These are phyloP conservation scores for Paralichthys olivaceus DNA, from an alignment of 2,113 vertebrate species.

Conservation along the genomic window DNA sequence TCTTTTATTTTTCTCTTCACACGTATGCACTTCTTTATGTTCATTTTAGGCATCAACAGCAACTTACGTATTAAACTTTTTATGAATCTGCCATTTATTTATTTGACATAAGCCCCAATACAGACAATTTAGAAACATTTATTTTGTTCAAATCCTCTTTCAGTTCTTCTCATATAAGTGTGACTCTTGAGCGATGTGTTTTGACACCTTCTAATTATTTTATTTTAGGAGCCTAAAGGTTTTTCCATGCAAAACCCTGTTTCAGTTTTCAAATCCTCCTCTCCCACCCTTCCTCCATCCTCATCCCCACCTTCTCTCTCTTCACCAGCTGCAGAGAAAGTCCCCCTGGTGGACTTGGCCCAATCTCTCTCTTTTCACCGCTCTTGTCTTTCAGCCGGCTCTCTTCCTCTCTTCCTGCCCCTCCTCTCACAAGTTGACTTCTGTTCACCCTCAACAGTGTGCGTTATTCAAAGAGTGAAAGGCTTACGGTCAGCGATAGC, in stretches of 20 bases:
- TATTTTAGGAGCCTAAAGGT: slow-evolving; percentile 43
- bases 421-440: slow-evolving; percentile 77
- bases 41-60: slow-evolving; percentile 1
- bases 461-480: slow-evolving; percentile 71
- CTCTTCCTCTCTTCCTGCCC: slow-evolving; percentile 81
- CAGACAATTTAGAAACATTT: neutral
- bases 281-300: slow-evolving; percentile 48
- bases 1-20: slow-evolving; percentile 7
- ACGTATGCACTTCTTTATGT: slow-evolving; percentile 17
- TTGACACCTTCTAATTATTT: slow-evolving; percentile 46
- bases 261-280: slow-evolving; percentile 56
- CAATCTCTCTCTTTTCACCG: slow-evolving; percentile 66
- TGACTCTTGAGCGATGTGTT: slow-evolving; percentile 17
- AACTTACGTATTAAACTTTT: slow-evolving; percentile 1
- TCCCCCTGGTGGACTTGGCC: slow-evolving; percentile 74
- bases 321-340: slow-evolving; percentile 77
- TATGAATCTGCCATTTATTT: neutral
- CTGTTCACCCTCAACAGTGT: slow-evolving; percentile 74
- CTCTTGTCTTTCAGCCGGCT: slow-evolving; percentile 68
- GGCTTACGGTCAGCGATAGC: slow-evolving; percentile 64
- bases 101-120: too few relatives aligned
- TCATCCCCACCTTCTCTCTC: slow-evolving; percentile 48
- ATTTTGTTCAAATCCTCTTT: slow-evolving; percentile 2
- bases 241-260: slow-evolving; percentile 62
- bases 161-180: slow-evolving; percentile 18